These are phyloP conservation scores for Syritta pipiens DNA, from an alignment of 2,888 invertebrate species.

Conservation along the genomic window DNA sequence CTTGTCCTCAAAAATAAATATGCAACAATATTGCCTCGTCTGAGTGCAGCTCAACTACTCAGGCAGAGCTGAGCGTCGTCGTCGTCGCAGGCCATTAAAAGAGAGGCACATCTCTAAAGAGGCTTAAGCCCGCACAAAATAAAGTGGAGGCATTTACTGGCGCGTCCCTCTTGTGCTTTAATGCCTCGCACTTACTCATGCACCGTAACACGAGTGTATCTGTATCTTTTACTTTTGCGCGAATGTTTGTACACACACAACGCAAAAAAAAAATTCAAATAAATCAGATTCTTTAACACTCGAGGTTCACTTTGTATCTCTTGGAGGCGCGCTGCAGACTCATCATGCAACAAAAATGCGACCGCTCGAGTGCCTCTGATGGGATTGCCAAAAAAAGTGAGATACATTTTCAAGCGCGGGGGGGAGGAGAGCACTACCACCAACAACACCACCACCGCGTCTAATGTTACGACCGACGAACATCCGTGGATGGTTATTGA, in stretches of 20 bases:
- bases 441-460: conserved; percentile 34
- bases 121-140: conserved; percentile 50
- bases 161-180: conserved; percentile 34
- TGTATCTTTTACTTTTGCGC: conserved; percentile 9
- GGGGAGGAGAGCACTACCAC: neutral
- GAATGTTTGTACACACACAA: conserved; percentile 18
- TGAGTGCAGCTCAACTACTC: conserved; percentile 56
- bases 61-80: neutral
- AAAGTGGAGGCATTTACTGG: conserved; percentile 18
- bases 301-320: conserved; percentile 30
- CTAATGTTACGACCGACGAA: conserved; percentile 43
- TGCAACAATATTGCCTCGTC: conserved; percentile 66
- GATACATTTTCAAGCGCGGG: neutral
- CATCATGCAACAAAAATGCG: conserved; percentile 62
- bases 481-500: conserved; percentile 33
- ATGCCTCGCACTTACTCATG: conserved; percentile 65
- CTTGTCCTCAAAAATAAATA: conserved; percentile 69
- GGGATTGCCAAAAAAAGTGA: conserved; percentile 49
- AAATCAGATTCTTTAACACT: conserved; percentile 64
- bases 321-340: conserved; percentile 17
- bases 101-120: conserved; percentile 41
- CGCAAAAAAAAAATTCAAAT: conserved; percentile 38
- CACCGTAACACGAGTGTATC: conserved; percentile 61
- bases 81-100: conserved; percentile 45
- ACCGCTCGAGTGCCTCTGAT: conserved; percentile 45